phyloP scores from a whole-genome alignment of 2,113 vertebrate genomes.

The Poicephalus meyeri region DNA sequence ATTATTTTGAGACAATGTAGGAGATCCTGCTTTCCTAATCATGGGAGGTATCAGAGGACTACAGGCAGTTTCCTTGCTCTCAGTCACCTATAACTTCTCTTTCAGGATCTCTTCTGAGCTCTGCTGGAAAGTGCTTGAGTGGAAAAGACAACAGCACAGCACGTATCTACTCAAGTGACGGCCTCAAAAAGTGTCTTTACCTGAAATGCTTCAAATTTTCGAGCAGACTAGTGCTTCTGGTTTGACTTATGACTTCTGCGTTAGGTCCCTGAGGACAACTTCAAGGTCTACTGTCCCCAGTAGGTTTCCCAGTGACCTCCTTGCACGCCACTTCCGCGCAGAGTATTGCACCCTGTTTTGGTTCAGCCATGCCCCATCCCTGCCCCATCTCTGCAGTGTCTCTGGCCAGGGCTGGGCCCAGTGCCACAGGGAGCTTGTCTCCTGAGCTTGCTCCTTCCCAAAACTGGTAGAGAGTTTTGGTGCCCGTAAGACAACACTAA shows the following conservation, averaged over 20 bases:
- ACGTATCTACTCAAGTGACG: background rate
- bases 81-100: background rate
- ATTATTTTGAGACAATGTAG: background rate
- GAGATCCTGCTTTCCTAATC: background rate
- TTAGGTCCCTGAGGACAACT: background rate
- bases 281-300: background rate
- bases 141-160: rapidly evolving
- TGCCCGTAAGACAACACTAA: rapidly evolving
- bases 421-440: background rate
- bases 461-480: background rate
- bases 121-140: background rate
- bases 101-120: background rate
- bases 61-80: background rate
- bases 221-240: background rate
- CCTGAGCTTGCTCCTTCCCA: background rate
- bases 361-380: background rate
- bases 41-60: background rate
- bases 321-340: background rate
- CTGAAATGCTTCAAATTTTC: background rate
- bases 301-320: background rate
- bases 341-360: background rate
- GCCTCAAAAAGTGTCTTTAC: background rate
- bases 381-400: background rate
- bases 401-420: background rate
- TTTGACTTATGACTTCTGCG: background rate